These are phyloP conservation scores for Astreopora myriophthalma DNA, from an alignment of 64 coral and sea anemone genomes.

Conservation along the genomic window DNA sequence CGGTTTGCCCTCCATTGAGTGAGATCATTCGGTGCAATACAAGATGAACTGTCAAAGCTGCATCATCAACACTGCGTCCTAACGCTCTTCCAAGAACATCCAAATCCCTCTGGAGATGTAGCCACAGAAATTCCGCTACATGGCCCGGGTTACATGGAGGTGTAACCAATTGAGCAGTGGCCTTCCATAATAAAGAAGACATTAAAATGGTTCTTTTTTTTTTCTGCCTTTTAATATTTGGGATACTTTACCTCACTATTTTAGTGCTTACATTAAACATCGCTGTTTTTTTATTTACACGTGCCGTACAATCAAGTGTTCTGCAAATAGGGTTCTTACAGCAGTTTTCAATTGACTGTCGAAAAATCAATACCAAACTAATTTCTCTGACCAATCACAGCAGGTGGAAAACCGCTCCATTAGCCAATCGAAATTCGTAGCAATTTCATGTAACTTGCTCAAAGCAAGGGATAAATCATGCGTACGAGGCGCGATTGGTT, in stretches of 20 bases:
- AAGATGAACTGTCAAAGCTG: conserved; percentile 58
- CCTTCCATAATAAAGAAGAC: not conserved
- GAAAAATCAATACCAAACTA: too few species aligned
- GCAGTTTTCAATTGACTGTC: too few species aligned
- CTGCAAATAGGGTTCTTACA: too few species aligned
- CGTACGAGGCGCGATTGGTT: too few species aligned
- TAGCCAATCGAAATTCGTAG: too few species aligned
- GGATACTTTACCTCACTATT: not conserved
- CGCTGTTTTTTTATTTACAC: too few species aligned
- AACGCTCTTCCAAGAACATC: conserved; percentile 10
- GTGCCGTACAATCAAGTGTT: too few species aligned
- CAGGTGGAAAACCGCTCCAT: too few species aligned
- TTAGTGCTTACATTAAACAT: too few species aligned
- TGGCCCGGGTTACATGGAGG: not conserved
- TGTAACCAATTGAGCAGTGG: not conserved
- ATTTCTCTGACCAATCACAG: too few species aligned
- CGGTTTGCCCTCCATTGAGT: conserved; percentile 11
- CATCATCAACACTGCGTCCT: conserved; percentile 56
- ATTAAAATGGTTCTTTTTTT: not conserved
- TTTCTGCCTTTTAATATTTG: not conserved
- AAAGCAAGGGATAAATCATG: too few species aligned
- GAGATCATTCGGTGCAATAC: conserved; percentile 4
- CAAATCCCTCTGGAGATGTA: conserved; percentile 22
- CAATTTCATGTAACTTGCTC: too few species aligned
- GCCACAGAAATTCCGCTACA: conserved; percentile 32